Evolutionary conservation across 2,888 invertebrate species (phyloP), one percentile per base, ranked within the genome.

Genomic region (Cyclophora albipunctata): DNA sequence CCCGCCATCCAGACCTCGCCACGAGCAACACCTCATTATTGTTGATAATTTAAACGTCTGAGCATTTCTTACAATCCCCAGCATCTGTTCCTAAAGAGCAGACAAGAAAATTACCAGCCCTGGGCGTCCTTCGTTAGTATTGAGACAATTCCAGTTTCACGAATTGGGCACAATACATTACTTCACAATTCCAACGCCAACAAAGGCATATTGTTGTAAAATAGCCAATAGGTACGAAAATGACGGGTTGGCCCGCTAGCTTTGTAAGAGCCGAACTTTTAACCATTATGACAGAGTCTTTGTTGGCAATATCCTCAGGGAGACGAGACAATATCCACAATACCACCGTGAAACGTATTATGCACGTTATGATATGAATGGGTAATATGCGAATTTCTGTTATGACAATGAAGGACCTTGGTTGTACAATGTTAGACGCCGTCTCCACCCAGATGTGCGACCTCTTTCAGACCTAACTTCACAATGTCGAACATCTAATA

Each of bases 191-290:
- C 70, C 63, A 66, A 63, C 59, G 60, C 66, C 63, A 74, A 86
- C 84, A 87, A 88, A 80, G 64, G 59, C 71, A 77, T 81, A 84
- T 87, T 87, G 84, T 88, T 78, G 76, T 84, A 87, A 86, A 84
- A 87, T 87, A 84, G 86, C 86, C 87, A 84, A 86, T 87, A 84
- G 82, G 79, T 83, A 83, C 75, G 78, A 84, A 87, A 85, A 87
- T 87, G 85, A 86, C 84, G 83, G 87, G 87, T 87, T 86, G 80
- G 73, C 71, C 73, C 65, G 66, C 59, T 73, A 62, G 73, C 79
- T 79, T 84, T 84, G 83, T 81, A 63, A 67, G 65, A 70, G 71
- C 69, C 75, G 74, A 76, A 80, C 72, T 82, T 81, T 78, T 70
- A 75, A 78, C 75, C 73, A 79, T 84, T 83, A 82, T 82, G 80